These are phyloP conservation scores for Nebria salina DNA, from an alignment of 2,888 invertebrate species.

Conservation along the genomic window DNA sequence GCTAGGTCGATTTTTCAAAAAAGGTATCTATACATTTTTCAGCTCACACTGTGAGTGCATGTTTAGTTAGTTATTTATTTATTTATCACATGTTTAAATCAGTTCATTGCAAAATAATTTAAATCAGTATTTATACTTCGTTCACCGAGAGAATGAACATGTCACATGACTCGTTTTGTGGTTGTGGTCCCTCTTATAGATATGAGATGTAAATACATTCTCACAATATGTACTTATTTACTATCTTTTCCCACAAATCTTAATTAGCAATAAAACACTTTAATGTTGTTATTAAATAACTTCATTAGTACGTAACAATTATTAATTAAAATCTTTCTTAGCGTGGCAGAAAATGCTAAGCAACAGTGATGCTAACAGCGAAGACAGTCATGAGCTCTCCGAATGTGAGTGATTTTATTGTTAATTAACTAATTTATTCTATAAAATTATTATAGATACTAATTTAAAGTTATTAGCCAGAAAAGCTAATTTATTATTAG, in stretches of 20 bases:
- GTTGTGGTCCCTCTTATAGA: not conserved
- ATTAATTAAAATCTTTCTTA: constrained; percentile 3
- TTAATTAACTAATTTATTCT: constrained; percentile 3
- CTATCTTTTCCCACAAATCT: not conserved
- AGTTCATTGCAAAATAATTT: no score
- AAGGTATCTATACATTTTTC: constrained; percentile 27
- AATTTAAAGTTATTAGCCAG: no score
- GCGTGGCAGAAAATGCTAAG: constrained; percentile 43
- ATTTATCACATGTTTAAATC: no score
- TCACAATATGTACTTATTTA: not conserved
- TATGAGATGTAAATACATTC: not conserved
- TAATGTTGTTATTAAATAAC: not conserved
- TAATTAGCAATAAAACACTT: not conserved
- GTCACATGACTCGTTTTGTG: not conserved
- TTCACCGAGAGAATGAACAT: no score
- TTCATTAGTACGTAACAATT: not conserved
- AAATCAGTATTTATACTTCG: no score
- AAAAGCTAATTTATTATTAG: no score
- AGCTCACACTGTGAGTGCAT: not conserved
- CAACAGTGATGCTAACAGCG: constrained; percentile 39
- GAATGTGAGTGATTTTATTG: constrained; percentile 37
- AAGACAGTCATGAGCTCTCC: constrained; percentile 33
- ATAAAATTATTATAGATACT: no score
- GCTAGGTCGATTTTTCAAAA: constrained; percentile 36
- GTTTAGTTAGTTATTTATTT: not conserved